These are phyloP conservation scores for Sinocyclocheilus grahami DNA, from an alignment of 2,113 vertebrate genomes.

Conservation along the genomic window DNA sequence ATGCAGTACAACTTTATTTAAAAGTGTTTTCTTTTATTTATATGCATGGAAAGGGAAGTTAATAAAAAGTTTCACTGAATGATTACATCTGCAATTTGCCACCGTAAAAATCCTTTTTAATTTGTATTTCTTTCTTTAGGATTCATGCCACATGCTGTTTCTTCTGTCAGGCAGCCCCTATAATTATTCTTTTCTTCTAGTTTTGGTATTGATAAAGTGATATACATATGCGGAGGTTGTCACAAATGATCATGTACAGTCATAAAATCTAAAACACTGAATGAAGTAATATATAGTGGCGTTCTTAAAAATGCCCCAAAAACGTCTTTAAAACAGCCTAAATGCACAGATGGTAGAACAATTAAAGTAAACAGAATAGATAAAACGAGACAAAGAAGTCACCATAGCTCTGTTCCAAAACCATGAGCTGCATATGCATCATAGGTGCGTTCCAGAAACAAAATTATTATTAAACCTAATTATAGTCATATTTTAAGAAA, in stretches of 20 bases:
- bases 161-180: not conserved
- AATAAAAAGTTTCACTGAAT: not conserved
- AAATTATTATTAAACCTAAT: not conserved
- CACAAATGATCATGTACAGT: not conserved
- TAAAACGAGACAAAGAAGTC: not conserved
- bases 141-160: not conserved
- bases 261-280: not conserved
- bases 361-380: not conserved
- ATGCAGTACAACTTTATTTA: not conserved
- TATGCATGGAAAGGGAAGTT: not conserved
- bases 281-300: not conserved
- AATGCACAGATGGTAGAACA: not conserved
- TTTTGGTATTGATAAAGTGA: not conserved
- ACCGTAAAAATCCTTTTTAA: not conserved
- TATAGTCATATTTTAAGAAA: not conserved
- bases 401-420: not conserved
- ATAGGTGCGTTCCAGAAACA: not conserved
- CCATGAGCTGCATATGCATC: not conserved
- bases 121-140: conserved; percentile 21
- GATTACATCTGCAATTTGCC: conserved; percentile 1
- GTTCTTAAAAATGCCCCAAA: not conserved
- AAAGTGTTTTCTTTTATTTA: not conserved
- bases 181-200: conserved; percentile 8
- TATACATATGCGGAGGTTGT: not conserved
- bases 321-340: not conserved